Base-by-base conservation (phyloP, 2,797 vertebrate species). In the Tympanoctomys barrerae region DNA sequence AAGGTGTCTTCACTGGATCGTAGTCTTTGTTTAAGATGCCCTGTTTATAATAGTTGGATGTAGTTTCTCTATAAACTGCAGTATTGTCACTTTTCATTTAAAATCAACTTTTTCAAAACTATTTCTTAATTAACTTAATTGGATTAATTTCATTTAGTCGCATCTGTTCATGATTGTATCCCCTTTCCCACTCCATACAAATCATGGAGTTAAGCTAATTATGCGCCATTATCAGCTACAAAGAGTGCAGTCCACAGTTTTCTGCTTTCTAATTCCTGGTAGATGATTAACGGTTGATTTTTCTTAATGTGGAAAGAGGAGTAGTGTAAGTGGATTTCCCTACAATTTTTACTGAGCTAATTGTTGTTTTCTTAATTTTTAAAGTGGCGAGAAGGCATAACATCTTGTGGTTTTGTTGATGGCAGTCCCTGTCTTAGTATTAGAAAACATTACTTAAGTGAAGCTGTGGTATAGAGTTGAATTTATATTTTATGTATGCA, bases 191-290 rank as follows among this genome's bases (percentile, higher is more conserved):
- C 97, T 97, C 94, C 97, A 97, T 98, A 98, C 97, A 98, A 98
- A 98, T 98, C 97, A 98, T 98, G 97, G 98, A 98, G 98, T 98
- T 98, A 98, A 97, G 97, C 97, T 98, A 98, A 98, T 98, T 98
- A 97, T 97, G 90, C 97, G 96, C 96, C 92, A 98, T 98, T 98
- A 98, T 98, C 97, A 97, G 87, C 96, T 98, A 90, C 94, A 98
- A 96, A 98, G 94, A 97, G 97, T 71, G 86, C 87, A 95, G 98
- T 98, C 97, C 93, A 94, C 86, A 97, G 91, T 98, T 98, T 98
- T 98, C 96, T 97, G 97, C 94, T 94, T 98, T 98, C 96, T 97
- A 97, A 98, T 98, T 98, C 97, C 87, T 78, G 39, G 94, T 94
- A 97, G 97, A 97, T 97, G 94, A 98, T 97, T 97, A 97, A 96